A percentile compares a stretch with the other conserved stretches of the same genome.
phyloP scores from a whole-genome alignment of 2,797 vertebrate genomes.

The Cygnus olor region DNA sequence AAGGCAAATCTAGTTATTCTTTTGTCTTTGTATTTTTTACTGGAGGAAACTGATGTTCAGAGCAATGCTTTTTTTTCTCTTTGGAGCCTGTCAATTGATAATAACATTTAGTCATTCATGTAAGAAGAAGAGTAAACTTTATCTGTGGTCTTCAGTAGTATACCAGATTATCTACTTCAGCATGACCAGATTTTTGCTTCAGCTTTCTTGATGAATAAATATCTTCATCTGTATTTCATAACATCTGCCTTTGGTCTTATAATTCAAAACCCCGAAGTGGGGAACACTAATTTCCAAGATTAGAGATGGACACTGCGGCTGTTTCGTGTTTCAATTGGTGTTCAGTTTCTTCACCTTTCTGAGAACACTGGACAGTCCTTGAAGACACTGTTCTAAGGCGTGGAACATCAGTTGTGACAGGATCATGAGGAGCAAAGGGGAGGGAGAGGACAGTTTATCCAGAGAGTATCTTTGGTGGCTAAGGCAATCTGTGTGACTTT shows the following conservation, averaged over 20 bases:
- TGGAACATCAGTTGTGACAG: not conserved
- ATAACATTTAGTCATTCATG: not conserved
- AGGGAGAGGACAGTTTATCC: not conserved
- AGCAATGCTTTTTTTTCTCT: not conserved
- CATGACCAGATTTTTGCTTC: not conserved
- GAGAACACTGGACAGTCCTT: not conserved
- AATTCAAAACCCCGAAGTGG: not conserved
- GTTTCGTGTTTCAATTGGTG: not conserved
- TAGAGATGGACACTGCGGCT: not conserved
- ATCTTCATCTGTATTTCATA: not conserved
- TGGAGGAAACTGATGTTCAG: not conserved
- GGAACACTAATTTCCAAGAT: not conserved
- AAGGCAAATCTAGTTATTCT: not conserved
- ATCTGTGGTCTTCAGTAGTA: not conserved
- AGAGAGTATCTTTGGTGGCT: not conserved
- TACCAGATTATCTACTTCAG: not conserved
- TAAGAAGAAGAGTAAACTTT: not conserved
- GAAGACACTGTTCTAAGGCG: not conserved
- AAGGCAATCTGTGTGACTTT: not conserved
- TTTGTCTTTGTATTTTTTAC: not conserved
- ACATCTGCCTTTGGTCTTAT: not conserved
- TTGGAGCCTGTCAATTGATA: not conserved
- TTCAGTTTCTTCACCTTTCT: not conserved
- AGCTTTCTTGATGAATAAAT: not conserved
- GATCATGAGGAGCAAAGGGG: not conserved